These are phyloP conservation scores for Hemithea aestivaria DNA, from an alignment of 2,888 invertebrate species.

Conservation along the genomic window DNA sequence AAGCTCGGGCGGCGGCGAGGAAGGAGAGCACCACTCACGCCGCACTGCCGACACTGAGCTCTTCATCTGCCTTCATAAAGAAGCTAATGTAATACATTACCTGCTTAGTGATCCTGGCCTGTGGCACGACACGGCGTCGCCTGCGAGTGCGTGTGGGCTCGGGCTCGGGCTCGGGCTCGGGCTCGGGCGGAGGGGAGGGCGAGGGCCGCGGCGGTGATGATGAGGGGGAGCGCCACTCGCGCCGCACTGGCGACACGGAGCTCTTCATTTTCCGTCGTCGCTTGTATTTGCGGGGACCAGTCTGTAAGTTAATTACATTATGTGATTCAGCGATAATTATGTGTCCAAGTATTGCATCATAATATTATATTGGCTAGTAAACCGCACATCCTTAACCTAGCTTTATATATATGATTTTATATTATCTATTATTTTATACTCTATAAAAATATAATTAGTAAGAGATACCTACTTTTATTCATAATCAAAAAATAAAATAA, in stretches of 20 bases:
- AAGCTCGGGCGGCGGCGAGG: slow-evolving; percentile 10
- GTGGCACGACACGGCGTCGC: slow-evolving; percentile 85
- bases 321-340: no score
- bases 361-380: no score
- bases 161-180: slow-evolving; percentile 18
- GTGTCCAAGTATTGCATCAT: no score
- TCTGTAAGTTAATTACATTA: slow-evolving; percentile 50
- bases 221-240: slow-evolving; percentile 32
- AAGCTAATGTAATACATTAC: slow-evolving; percentile 50
- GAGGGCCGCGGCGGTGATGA: slow-evolving; percentile 35
- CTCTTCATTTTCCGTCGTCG: slow-evolving; percentile 85
- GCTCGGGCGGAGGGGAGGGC: slow-evolving; percentile 64
- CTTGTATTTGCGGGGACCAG: slow-evolving; percentile 89
- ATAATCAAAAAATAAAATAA: no score
- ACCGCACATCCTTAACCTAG: no score
- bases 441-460: no score
- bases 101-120: slow-evolving; percentile 81
- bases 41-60: slow-evolving; percentile 36
- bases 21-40: slow-evolving; percentile 33
- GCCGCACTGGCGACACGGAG: slow-evolving; percentile 36
- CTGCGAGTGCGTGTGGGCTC: slow-evolving; percentile 38
- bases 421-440: no score
- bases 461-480: no score
- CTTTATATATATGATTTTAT: no score
- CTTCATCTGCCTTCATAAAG: no score